Evolutionary conservation across 2,888 invertebrate species (phyloP).

Genomic region (Nemotelus pantherinus): DNA sequence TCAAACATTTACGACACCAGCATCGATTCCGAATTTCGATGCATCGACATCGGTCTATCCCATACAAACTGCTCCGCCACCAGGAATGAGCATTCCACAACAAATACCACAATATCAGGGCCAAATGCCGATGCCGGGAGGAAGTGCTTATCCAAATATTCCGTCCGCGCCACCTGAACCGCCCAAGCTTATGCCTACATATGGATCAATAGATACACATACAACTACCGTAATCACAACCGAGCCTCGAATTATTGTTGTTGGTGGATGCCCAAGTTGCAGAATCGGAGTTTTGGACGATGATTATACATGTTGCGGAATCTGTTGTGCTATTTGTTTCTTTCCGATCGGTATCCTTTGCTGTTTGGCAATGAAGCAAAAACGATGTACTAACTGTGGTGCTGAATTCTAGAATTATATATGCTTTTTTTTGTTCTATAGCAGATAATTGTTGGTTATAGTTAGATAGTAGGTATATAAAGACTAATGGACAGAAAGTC

Average conservation of each 20-base stretch:
- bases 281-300: slow-evolving; percentile 88
- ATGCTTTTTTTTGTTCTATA: too few species aligned
- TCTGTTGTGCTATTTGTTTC: slow-evolving; percentile 84
- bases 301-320: slow-evolving; percentile 84
- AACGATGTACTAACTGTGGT: slow-evolving; percentile 88
- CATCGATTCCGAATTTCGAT: neutral
- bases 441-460: neutral
- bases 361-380: slow-evolving; percentile 84
- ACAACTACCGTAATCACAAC: slow-evolving; percentile 72
- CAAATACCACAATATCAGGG: neutral
- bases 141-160: slow-evolving; percentile 15
- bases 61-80: slow-evolving; percentile 13
- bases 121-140: neutral
- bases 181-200: slow-evolving; percentile 30
- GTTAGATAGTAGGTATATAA: neutral
- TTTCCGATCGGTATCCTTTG: slow-evolving; percentile 90
- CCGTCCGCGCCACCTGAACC: slow-evolving; percentile 23
- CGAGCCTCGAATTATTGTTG: slow-evolving; percentile 80
- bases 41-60: neutral
- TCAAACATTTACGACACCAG: neutral
- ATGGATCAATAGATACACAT: slow-evolving; percentile 64
- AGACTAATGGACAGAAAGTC: neutral
- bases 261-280: slow-evolving; percentile 90
- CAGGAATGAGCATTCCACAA: neutral
- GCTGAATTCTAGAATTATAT: slow-evolving; percentile 71